Percentiles rank a stretch among this genome's conserved stretches.
Conservation (phyloP, 2,113 vertebrate species). For the Dipodomys spectabilis region DNA sequence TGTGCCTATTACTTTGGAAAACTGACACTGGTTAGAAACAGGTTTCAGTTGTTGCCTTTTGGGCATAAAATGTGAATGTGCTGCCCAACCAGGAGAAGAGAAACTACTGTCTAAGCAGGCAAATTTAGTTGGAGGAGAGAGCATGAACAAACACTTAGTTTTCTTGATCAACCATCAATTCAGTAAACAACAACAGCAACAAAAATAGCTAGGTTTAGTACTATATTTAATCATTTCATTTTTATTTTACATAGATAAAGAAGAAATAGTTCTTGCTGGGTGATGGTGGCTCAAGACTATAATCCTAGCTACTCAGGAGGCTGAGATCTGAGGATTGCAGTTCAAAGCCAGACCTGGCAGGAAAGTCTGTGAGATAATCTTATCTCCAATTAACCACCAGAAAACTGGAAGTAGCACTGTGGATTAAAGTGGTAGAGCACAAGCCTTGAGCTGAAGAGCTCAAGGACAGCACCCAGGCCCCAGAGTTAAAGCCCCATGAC, state of each 20-base stretch:
- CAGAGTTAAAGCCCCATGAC: too few relatives aligned
- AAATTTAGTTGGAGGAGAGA: slow-evolving; percentile 23
- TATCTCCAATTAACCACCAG: too few relatives aligned
- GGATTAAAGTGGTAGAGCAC: too few relatives aligned
- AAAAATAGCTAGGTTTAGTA: not conserved
- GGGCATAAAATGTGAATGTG: slow-evolving; percentile 72
- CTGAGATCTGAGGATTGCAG: too few relatives aligned
- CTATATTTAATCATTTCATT: not conserved
- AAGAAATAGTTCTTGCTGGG: too few relatives aligned
- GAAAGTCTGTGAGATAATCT: too few relatives aligned
- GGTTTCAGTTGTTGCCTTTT: slow-evolving; percentile 80
- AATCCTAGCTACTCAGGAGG: too few relatives aligned
- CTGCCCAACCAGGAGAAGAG: slow-evolving; percentile 41
- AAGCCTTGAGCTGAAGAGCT: too few relatives aligned
- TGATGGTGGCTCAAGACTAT: too few relatives aligned
- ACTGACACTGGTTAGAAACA: slow-evolving; percentile 82
- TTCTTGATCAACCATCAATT: not conserved
- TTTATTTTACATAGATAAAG: not conserved
- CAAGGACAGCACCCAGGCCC: too few relatives aligned
- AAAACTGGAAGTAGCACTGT: too few relatives aligned
- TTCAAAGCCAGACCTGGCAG: too few relatives aligned
- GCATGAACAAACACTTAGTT: slow-evolving; percentile 10
- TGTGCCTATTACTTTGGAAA: slow-evolving; percentile 84
- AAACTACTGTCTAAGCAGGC: slow-evolving; percentile 66
- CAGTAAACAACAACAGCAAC: not conserved